Base-by-base conservation (phyloP, 2,888 invertebrate species). In the Synergus laeviventris region DNA sequence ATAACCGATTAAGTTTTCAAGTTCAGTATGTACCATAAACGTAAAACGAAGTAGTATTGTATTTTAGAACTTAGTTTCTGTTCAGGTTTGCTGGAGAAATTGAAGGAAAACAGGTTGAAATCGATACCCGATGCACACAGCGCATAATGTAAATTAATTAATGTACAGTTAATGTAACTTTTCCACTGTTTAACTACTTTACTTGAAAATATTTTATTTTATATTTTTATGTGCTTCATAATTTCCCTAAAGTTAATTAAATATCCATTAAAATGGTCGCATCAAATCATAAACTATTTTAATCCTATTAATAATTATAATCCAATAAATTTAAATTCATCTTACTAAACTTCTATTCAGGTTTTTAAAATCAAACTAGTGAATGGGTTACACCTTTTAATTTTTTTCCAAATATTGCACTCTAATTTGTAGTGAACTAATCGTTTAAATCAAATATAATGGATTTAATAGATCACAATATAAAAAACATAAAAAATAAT, bases 61-160 rank as follows among this genome's bases (percentile, higher is more conserved):
- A 42, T 49, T 49, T 49, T 70, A 31, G 31, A 70, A 70, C n/a
- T 49, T n/a, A 70, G 45, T 66, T 66, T 31, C 66, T 66, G 66
- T 66, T 70, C 70, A 36, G 70, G 49, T 49, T 70, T 54, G 70
- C 49, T 70, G 36, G 70, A 70, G 70, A 70, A 70, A 70, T 70
- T 70, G 70, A 70, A 70, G 49, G 49, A 70, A 70, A 70, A 49
- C 70, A 70, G 49, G 70, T 70, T 70, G 70, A 70, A 70, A 70
- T 70, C 45, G 70, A 70, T 70, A 70, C 31, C 70, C 49, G 31
- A 70, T 70, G 70, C 49, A 49, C 49, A 70, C 49, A 70, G 49
- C 36, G 45, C 24, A 70, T 45, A 36, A 70, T 70, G 49, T 31
- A 70, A 70, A 70, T 70, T 49, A 70, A 70, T 54, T 70, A 45